Conservation (phyloP, 2,797 vertebrate genomes). For the Acridotheres tristis region DNA sequence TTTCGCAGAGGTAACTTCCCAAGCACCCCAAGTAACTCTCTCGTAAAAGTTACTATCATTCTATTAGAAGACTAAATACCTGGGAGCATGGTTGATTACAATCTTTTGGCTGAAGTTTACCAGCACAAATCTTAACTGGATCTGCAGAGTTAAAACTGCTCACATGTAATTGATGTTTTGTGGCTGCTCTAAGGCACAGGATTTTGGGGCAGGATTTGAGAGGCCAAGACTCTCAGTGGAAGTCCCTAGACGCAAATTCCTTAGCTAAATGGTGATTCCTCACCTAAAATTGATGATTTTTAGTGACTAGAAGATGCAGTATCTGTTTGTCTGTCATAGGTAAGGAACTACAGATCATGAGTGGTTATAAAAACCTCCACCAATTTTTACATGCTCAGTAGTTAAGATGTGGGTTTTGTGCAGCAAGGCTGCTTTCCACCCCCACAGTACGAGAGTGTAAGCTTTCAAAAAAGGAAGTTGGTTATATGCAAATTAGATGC, state of each 20-base stretch:
- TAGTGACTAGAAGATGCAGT: background rate
- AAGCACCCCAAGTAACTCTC: background rate
- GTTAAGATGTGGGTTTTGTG: background rate
- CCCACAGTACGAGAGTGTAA: background rate
- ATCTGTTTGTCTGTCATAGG: background rate
- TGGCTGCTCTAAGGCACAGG: background rate
- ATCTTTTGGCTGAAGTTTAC: background rate
- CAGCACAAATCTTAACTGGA: background rate
- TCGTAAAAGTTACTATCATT: background rate
- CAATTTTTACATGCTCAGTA: background rate
- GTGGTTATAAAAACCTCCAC: background rate
- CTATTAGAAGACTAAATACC: background rate
- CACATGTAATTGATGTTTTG: background rate
- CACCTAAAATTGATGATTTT: background rate
- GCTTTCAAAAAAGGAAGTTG: constrained; percentile 29
- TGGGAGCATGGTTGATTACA: background rate
- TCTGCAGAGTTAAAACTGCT: background rate
- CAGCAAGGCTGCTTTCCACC: background rate
- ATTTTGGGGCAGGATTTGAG: background rate
- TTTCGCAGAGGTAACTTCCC: background rate
- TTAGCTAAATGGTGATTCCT: background rate
- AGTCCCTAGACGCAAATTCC: background rate
- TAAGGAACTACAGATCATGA: background rate
- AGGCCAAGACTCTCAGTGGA: background rate
- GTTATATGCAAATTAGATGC: constrained; percentile 45